Evolutionary conservation across 2,113 vertebrate species (phyloP), one percentile per base, ranked within the genome.

Genomic region (Dromaius novaehollandiae): DNA sequence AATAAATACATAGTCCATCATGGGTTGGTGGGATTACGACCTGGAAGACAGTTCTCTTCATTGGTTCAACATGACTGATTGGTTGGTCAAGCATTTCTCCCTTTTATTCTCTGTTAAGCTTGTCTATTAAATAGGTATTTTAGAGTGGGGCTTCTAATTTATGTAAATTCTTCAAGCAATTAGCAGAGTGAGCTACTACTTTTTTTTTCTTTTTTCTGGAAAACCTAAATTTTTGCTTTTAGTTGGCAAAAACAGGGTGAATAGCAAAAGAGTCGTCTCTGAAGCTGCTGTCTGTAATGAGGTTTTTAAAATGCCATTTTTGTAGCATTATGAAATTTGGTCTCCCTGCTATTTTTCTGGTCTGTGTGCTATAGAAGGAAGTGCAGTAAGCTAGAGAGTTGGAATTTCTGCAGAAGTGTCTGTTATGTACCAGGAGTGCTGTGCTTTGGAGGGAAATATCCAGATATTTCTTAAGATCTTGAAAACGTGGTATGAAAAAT

Each of bases 391-490:
- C 42, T 46, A 70, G 42, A 86, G 58, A 73, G 34, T 77, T 88
- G 55, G 46, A 95, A 82, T 95, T 93, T 89, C 79, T 95, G 79
- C 70, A 88, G 25, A 89, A 89, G 50, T 50, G 64, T 91, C 95
- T 92, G 66, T 87, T 95, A 50, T 58, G 75, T 93, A 77, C 63
- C 77, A 88, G 36, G 53, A 74, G 40, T 89, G 44, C 22, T 53
- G 38, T 55, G 19, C 81, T 94, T 93, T 85, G 58, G 63, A 91
- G 82, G 11, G 78, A 93, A 34, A 75, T 85, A 93, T 64, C 58
- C 84, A 97, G 91, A 71, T 97, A 96, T 95, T 96, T 94, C 75
- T 95, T 94, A 82, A 91, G 89, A 92, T 74, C 81, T 89, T 85
- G 81, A 95, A 95, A 89, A 78, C 68, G 34, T 64, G 71, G 79